Evolutionary conservation across 2,113 vertebrate genomes (phyloP).

Genomic region (Thalassoma bifasciatum): DNA sequence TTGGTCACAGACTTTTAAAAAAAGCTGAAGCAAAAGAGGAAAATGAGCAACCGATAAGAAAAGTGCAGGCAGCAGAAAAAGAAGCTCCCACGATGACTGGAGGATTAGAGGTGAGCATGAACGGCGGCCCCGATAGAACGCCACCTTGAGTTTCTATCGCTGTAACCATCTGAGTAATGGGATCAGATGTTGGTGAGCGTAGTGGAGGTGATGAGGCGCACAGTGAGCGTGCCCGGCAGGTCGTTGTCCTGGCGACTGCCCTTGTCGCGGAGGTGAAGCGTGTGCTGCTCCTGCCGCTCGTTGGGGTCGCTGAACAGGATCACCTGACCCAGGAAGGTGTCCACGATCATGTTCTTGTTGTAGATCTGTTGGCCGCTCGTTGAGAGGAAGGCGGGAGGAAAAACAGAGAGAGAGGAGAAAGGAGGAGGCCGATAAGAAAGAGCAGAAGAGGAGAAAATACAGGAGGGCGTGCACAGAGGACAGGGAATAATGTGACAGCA

Average conservation of each 20-base stretch:
- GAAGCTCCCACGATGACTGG: slow-evolving; percentile 8
- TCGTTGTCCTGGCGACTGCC: slow-evolving; percentile 87
- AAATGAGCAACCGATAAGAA: slow-evolving; percentile 8
- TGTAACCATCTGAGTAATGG: neutral
- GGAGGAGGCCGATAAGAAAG: slow-evolving; percentile 16
- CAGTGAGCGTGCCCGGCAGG: slow-evolving; percentile 88
- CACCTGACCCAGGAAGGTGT: slow-evolving; percentile 96
- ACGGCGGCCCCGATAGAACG: neutral
- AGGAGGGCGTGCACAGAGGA: neutral
- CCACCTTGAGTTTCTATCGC: slow-evolving; percentile 1
- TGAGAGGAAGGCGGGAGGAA: slow-evolving; percentile 18
- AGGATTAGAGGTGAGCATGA: slow-evolving; percentile 1
- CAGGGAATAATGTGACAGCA: neutral
- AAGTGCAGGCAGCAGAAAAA: slow-evolving; percentile 30
- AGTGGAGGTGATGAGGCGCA: slow-evolving; percentile 89
- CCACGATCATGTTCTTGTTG: slow-evolving; percentile 90
- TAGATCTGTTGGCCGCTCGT: slow-evolving; percentile 77
- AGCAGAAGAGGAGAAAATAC: neutral
- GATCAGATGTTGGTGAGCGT: slow-evolving; percentile 88
- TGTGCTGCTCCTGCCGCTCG: slow-evolving; percentile 89
- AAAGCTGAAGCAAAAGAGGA: neutral
- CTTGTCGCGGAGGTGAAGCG: slow-evolving; percentile 91
- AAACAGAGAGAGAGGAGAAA: neutral
- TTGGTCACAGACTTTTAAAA: slow-evolving; percentile 9
- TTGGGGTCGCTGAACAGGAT: slow-evolving; percentile 87